Conservation (phyloP, 2,797 vertebrate species). For the Carapus acus region DNA sequence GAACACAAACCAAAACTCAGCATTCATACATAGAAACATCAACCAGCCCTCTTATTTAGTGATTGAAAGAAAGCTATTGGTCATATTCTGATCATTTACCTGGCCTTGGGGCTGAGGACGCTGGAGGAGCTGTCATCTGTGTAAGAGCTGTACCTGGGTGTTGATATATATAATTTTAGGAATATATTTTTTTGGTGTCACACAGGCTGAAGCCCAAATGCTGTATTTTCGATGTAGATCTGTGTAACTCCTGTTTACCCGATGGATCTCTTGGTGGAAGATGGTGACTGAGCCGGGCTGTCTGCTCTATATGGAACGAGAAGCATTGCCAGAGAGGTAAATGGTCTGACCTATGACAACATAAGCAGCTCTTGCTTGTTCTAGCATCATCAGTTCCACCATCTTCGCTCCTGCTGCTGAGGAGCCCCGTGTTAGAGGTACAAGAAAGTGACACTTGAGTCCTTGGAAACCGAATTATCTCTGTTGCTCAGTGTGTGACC, state of each 20-base stretch:
- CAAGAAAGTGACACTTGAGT: conserved; percentile 10
- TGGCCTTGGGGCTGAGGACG: conserved; percentile 45
- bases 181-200: too few species aligned
- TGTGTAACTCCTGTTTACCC: conserved; percentile 54
- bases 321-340: conserved; percentile 8
- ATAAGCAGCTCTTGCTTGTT: too few species aligned
- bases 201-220: background rate
- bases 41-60: background rate
- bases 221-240: too few species aligned
- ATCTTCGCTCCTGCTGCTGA: conserved; percentile 44
- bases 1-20: conserved; percentile 20
- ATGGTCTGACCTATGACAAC: background rate
- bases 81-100: conserved; percentile 38
- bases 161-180: conserved; percentile 13
- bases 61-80: background rate
- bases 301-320: conserved; percentile 35
- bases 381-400: conserved; percentile 28
- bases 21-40: conserved; percentile 1
- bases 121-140: conserved; percentile 43
- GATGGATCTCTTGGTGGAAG: conserved; percentile 38
- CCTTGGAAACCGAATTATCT: background rate
- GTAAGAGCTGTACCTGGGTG: conserved; percentile 54
- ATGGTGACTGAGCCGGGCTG: conserved; percentile 25
- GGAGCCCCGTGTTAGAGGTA: conserved; percentile 23
- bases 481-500: background rate